Base-by-base conservation (phyloP, 30 jellyfish, hydroid and myxozoan species). In the Aurelia aurita complex sp. Pacific region DNA sequence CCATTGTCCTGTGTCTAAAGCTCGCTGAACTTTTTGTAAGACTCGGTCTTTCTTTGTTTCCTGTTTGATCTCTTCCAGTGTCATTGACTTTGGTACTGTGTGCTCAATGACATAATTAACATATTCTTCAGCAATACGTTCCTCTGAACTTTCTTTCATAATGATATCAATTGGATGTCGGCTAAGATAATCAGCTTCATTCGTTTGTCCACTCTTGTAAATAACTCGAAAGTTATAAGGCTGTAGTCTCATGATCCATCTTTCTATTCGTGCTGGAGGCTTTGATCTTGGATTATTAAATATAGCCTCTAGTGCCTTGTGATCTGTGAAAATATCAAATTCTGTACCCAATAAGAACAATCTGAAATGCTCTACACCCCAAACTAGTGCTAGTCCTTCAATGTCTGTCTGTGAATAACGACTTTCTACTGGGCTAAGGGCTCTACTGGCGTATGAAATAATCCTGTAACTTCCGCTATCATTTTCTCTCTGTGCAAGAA, bases 111-210 rank as follows among this genome's bases (percentile, higher is more conserved):
- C 38, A 23, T 61, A 67, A 70, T 68, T 46, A 46, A 82, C 67
- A 55, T 67, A 82, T 34, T 70, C 91, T 69, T 69, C 85, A 67
- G 91, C 85, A 15, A 55, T 68, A 36, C 79, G 57, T 62, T 82
- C 85, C 10, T 74, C 85, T 52, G 29, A 52, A 52, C 46, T 53
- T 43, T 74, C 76, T 42, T 19, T 13, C 53, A 7, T 43, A 19
- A 5, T 15, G 52, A 74, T 10, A 43, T 74, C 51, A 7, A 74
- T 52, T 19, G 91, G 63, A 69, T 73, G 91, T 23, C 94, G 50
- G 32, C 92, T 73, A 19, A 82, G 79, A 85, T 82, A 69, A 64
- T 82, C 91, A 18, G 82, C 91, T 4, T 86, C 57, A 35, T 62
- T 63, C n/a, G 62, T 42, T n/a, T 43, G 29, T 32, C 94, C 85